Conservation (phyloP, 2,888 invertebrate genomes). For the Eupithecia pulchellata region DNA sequence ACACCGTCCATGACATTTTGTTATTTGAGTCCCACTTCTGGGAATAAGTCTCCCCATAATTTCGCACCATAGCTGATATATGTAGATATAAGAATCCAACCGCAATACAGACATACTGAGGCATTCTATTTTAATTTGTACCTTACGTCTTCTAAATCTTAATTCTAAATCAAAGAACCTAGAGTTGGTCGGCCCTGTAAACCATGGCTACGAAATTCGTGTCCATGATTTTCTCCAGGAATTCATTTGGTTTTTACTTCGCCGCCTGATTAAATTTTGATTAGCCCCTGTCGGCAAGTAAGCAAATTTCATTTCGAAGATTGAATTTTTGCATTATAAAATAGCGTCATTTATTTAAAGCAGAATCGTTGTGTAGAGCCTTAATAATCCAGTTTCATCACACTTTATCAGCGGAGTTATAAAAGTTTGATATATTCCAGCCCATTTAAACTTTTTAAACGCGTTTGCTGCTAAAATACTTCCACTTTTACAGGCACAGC, state of each 20-base stretch:
- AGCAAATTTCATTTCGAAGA: slow-evolving; percentile 28
- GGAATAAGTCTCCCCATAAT: background rate
- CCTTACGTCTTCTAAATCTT: slow-evolving; percentile 16
- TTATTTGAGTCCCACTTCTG: background rate
- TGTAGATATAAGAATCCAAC: too few species aligned
- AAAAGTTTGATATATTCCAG: background rate
- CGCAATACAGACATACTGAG: background rate
- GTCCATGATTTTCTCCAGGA: slow-evolving; percentile 39
- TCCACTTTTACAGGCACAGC: background rate
- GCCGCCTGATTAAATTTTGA: slow-evolving; percentile 47
- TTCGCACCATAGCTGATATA: too few species aligned
- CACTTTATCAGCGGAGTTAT: background rate
- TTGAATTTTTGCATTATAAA: slow-evolving; percentile 35
- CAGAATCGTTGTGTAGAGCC: background rate
- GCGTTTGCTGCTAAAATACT: background rate
- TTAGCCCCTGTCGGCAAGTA: slow-evolving; percentile 31
- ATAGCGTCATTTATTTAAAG: slow-evolving; percentile 17
- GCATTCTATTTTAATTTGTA: background rate
- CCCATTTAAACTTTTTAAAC: slow-evolving; percentile 7
- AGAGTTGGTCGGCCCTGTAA: too few species aligned
- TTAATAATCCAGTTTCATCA: background rate
- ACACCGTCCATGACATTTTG: background rate
- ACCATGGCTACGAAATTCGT: slow-evolving; percentile 34
- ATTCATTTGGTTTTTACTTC: slow-evolving; percentile 47
- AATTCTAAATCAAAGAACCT: too few species aligned